A percentile compares a stretch with the other conserved stretches of the same genome.
These are phyloP conservation scores for Meandrina meandrites DNA, from an alignment of 92 coral and sea anemone genomes.

Conservation along the genomic window DNA sequence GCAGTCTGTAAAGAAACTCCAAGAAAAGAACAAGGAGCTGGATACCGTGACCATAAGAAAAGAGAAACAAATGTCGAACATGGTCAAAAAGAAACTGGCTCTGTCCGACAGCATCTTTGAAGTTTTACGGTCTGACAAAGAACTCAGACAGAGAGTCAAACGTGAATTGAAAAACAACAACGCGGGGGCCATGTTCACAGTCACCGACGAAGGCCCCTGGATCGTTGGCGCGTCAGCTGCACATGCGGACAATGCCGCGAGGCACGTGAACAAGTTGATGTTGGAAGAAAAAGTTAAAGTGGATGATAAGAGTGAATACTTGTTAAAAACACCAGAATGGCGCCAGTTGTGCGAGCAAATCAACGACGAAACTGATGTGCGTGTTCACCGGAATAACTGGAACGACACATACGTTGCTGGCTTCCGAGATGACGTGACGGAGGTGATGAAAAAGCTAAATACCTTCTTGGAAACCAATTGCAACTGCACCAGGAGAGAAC, in stretches of 20 bases:
- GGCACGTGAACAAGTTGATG: constrained; percentile 36
- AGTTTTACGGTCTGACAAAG: constrained; percentile 54
- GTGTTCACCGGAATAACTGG: constrained; percentile 38
- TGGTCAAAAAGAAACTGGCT: constrained; percentile 50
- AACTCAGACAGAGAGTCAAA: constrained; percentile 45
- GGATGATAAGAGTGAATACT: constrained; percentile 35
- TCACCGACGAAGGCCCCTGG: constrained; percentile 39
- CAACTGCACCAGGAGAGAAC: constrained; percentile 41
- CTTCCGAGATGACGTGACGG: constrained; percentile 52
- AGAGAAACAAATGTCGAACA: constrained; percentile 34
- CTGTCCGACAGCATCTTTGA: constrained; percentile 40
- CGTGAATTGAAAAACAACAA: constrained; percentile 29
- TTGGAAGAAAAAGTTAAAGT: constrained; percentile 53
- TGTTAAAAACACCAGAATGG: constrained; percentile 50
- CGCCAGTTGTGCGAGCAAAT: constrained; percentile 37
- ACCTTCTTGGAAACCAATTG: constrained; percentile 60
- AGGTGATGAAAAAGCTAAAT: constrained; percentile 42
- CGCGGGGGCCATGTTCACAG: constrained; percentile 65
- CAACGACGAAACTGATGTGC: constrained; percentile 14
- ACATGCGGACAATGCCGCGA: constrained; percentile 59
- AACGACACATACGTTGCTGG: constrained; percentile 65
- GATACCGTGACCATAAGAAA: constrained; percentile 52
- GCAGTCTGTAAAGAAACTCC: constrained; percentile 47
- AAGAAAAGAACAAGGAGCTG: constrained; percentile 44
- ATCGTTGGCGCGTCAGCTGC: constrained; percentile 43